phyloP scores from a whole-genome alignment of 2,113 vertebrate species.

The Bufo bufo region DNA sequence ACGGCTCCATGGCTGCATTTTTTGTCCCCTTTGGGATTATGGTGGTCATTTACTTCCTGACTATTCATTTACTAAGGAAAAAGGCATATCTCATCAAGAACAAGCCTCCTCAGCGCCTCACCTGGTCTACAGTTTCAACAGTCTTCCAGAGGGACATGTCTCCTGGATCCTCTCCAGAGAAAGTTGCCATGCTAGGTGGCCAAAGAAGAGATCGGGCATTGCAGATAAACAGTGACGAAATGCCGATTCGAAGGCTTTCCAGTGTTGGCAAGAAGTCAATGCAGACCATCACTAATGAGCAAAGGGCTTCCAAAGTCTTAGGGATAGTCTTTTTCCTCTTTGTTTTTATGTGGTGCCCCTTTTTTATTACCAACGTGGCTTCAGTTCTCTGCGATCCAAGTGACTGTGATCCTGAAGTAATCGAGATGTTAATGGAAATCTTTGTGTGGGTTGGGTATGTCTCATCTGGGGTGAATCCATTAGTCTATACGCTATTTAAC shows the following conservation, averaged over 20 bases:
- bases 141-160: conserved; percentile 82
- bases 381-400: conserved; percentile 81
- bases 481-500: conserved; percentile 97
- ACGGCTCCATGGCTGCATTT: conserved; percentile 89
- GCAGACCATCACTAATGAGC: conserved; percentile 93
- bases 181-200: conserved; percentile 75
- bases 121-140: conserved; percentile 79
- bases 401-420: conserved; percentile 77
- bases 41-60: conserved; percentile 94
- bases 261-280: conserved; percentile 89
- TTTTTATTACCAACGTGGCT: conserved; percentile 95
- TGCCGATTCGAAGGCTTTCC: conserved; percentile 78
- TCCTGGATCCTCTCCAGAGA: conserved; percentile 73
- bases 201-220: conserved; percentile 70
- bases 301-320: conserved; percentile 93
- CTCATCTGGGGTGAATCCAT: conserved; percentile 94
- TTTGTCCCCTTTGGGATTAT: conserved; percentile 94
- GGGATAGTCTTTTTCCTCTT: conserved; percentile 97
- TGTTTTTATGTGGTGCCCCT: conserved; percentile 97
- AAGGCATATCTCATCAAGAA: conserved; percentile 88
- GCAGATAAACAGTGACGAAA: conserved; percentile 64
- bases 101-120: conserved; percentile 79
- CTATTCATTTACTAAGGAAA: conserved; percentile 86
- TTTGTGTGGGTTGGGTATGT: conserved; percentile 98
- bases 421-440: conserved; percentile 88